Evolutionary conservation across 2,113 vertebrate genomes (phyloP), one percentile per base, ranked within the genome.

Genomic region (Pontoporia blainvillei): DNA sequence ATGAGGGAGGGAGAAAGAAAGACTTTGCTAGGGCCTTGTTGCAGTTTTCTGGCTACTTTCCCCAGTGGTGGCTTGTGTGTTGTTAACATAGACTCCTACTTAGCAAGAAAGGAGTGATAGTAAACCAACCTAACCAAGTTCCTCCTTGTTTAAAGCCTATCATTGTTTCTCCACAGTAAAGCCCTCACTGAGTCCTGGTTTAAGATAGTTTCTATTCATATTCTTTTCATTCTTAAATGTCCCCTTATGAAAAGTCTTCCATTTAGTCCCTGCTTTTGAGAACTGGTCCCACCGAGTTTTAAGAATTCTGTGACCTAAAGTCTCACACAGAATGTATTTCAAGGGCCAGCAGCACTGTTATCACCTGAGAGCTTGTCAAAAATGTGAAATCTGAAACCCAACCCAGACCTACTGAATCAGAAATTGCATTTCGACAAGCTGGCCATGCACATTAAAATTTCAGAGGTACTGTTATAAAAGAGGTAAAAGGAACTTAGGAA

Each of bases 391-490:
- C 31, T 67, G 83, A 69, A 52, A 49, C 83, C 72, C 36, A 69
- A 46, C 72, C 29, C 49, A 78, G 27, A 78, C 20, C 93, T 46
- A 67, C 49, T 75, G 86, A 94, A 75, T 94, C 78, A 57, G 46
- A 90, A 94, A 54, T 44, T 73, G 67, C 57, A 57, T 66, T 94
- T 44, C 75, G 46, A 83, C 67, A 95, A 85, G 79, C 71, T 95
- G 31, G 39, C 71, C 1, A 0, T 49, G 39, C 25, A 90, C 34
- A 85, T 85, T 75, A 85, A 85, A 90, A 62, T 85, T 46, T 90
- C 76, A 95, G 49, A 67, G 66, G 13, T 3, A 36, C n/a, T 94
- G n/a, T 20, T 88, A 82, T 31, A 52, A 81, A 93, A 71, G 44
- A 83, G 67, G 46, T 66, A 69, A 86, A 86, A 71, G 59, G 64